phyloP scores from a whole-genome alignment of 1,140 invertebrate species.

The Drosophila pandora region DNA sequence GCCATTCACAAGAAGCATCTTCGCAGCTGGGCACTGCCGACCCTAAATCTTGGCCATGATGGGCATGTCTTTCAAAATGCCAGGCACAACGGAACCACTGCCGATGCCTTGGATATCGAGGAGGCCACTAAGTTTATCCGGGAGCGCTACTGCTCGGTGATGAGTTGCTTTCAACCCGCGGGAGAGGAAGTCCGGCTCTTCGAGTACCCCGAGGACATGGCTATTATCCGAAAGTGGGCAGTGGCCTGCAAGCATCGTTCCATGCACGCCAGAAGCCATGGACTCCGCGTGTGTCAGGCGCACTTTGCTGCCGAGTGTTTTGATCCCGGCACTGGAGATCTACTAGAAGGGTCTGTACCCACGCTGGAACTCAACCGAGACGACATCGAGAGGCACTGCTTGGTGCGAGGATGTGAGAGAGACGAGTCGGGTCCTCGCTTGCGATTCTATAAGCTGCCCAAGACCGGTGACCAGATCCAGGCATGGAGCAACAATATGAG shows the following conservation, averaged over 20 bases:
- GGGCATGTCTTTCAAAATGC: constrained; percentile 60
- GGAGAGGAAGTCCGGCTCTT: constrained; percentile 46
- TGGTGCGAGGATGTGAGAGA: constrained; percentile 45
- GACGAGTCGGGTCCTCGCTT: constrained; percentile 14
- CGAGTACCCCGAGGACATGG: constrained; percentile 59
- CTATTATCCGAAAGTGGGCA: constrained; percentile 62
- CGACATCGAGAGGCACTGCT: constrained; percentile 32
- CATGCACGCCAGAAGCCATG: constrained; percentile 70
- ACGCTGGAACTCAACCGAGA: constrained; percentile 51
- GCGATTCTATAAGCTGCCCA: constrained; percentile 60
- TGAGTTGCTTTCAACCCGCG: constrained; percentile 58
- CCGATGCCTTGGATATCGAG: constrained; percentile 43
- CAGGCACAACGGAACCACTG: constrained; percentile 61
- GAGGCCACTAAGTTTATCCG: constrained; percentile 58
- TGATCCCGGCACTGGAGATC: constrained; percentile 35
- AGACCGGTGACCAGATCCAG: constrained; percentile 15
- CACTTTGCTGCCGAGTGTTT: constrained; percentile 65
- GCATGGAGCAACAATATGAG: constrained; percentile 64
- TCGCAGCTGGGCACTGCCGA: constrained; percentile 68
- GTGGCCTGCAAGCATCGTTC: constrained; percentile 67
- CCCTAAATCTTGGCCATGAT: constrained; percentile 68
- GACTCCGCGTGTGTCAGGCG: constrained; percentile 61
- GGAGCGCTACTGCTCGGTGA: constrained; percentile 64
- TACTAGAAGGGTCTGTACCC: constrained; percentile 55
- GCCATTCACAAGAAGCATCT: constrained; percentile 69